Percentiles rank a stretch among this genome's conserved stretches.
phyloP scores from a whole-genome alignment of 1,140 invertebrate species.

The Pogonomyrmex barbatus region DNA sequence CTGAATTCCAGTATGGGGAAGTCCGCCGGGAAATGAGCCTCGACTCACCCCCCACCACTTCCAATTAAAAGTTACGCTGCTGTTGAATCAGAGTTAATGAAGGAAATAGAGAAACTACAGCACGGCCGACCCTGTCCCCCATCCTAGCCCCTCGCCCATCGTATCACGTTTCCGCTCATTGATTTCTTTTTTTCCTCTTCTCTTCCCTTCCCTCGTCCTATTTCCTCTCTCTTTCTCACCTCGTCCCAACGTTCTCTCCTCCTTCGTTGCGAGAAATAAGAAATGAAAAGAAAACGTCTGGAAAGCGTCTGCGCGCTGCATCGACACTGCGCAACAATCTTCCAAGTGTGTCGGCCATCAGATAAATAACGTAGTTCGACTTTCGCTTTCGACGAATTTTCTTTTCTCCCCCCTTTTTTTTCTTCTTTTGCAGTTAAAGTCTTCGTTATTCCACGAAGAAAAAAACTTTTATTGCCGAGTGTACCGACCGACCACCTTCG shows the following conservation, averaged over 20 bases:
- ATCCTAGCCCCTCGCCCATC: constrained; percentile 68
- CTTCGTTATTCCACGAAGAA: constrained; percentile 37
- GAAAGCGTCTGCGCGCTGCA: constrained; percentile 47
- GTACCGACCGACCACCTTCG: constrained; percentile 41
- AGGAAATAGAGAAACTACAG: constrained; percentile 84
- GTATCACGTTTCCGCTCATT: constrained; percentile 77
- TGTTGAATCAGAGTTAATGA: constrained; percentile 84
- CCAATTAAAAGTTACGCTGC: constrained; percentile 85
- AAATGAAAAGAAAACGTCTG: constrained; percentile 7
- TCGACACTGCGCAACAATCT: constrained; percentile 65
- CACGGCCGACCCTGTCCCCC: constrained; percentile 70
- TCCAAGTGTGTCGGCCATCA: constrained; percentile 27
- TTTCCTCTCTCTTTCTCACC: constrained; percentile 27
- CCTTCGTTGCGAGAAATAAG: constrained; percentile 23
- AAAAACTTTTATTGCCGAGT: constrained; percentile 46
- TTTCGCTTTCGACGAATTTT: constrained; percentile 45
- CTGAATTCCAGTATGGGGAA: constrained; percentile 79
- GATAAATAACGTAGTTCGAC: constrained; percentile 55
- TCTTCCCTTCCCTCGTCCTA: neutral
- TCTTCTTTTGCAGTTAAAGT: constrained; percentile 40
- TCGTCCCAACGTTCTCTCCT: constrained; percentile 20
- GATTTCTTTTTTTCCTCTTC: constrained; percentile 72
- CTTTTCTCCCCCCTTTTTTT: neutral
- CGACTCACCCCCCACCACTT: constrained; percentile 82
- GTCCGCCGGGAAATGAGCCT: constrained; percentile 84